Base-by-base conservation (phyloP, 1,140 invertebrate species). In the Drosophila bipectinata region DNA sequence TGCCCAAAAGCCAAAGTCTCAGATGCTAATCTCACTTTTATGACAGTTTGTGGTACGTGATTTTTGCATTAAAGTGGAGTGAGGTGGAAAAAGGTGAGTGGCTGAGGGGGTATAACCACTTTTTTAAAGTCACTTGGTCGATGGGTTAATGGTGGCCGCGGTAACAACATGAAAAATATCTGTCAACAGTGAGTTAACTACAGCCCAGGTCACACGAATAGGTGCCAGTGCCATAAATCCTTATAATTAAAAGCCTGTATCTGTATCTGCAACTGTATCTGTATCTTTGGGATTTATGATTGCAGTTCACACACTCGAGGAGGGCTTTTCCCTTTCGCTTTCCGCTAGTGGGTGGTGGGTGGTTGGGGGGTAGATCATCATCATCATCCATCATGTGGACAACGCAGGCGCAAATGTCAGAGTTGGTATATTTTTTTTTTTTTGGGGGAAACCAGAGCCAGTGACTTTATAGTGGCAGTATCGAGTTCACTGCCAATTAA, bases 1-100 rank as follows among this genome's bases (percentile, higher is more conserved):
- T 21, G 2, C 21, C 21, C 0, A 21, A 3, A 21, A 21, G 21
- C 2, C 21, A 21, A 18, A 18, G 18, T 18, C 18, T 18, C 21
- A 28, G 26, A 80, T 74, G 57, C 47, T 71, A 79, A 79, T 79
- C 77, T 75, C 56, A 56, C 34, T 64, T 80, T 79, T 80, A 80
- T 71, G 77, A 60, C 77, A 79, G 77, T 69, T 79, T 69, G 21
- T 49, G 60, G 69, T 79, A 79, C 77, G 77, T 79, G 77, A 79
- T 79, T 79, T 79, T 79, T 15, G 77, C 62, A 79, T 74, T 9
- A 54, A 61, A 10, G 9, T 54, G 57, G 37, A 30, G 32, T 15
- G 15, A 15, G 15, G 15, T 15, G 15, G 15, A 1, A 15, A 15
- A 15, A 15, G 34, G 24, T 45, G 44, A 4, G 32, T 32, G 24